Base-by-base conservation (phyloP, 2,113 vertebrate species). In the Atlantisia rogersi region DNA sequence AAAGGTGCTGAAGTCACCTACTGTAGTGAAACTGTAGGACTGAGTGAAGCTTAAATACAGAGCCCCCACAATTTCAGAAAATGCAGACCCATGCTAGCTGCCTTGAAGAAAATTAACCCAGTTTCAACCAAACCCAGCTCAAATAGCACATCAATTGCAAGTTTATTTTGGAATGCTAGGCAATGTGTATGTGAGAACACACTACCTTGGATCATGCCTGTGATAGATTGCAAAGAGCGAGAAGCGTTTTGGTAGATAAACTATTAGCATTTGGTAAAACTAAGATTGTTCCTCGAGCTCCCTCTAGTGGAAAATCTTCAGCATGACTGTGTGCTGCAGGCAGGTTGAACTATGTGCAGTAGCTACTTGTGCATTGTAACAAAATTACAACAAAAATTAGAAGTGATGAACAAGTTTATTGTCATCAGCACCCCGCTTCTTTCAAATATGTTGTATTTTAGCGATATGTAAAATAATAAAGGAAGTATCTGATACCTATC, bases 241-340 rank as follows among this genome's bases (percentile, higher is more conserved):
- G 37, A 31, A 62, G 29, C 5, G 5, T 67, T 80, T 31, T 1
- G 2, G 2, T 31, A 10, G 21, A 35, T 40, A 20, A 39, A 7
- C 2, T 21, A 1, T 3, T 26, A 5, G 0, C 5, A 15, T 48
- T 82, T 46, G 16, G 37, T 48, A 9, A 46, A 59, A 40, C 69
- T 50, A n/a, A 53, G 44, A 10, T 1, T 62, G 19, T 53, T 90
- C 50, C 68, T 86, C 1, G 40, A 29, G 10, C 88, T 46, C 97
- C 95, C 94, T 91, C 97, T 94, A 46, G 88, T 95, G 97, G 76
- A 44, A 42, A n/a, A 81, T 13, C 9, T 42, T 0, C 81, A 16
- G n/a, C 82, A 89, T 48, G 19, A 35, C 77, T 42, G 1, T 26
- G 48, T 28, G 67, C 4, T n/a, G 5, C 3, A 2, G 8, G 15